Base-by-base conservation (phyloP, 2,888 invertebrate species). In the Pseudococcus longispinus region DNA sequence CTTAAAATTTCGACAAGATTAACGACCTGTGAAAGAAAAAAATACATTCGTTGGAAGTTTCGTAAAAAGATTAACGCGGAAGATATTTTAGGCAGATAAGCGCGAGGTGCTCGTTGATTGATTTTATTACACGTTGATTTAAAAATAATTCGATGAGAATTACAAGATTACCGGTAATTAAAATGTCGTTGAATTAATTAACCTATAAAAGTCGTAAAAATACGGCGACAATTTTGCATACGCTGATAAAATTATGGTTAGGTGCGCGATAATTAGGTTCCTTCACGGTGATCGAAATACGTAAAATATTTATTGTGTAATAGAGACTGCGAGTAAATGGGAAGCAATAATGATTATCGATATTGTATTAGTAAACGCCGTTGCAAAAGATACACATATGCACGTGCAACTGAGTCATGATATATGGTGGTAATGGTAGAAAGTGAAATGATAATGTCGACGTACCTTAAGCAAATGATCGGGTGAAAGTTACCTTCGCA, bases 401-500 rank as follows among this genome's bases (percentile, higher is more conserved):
- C 77, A 42, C 77, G 20, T 42, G 20, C 70, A 74, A 29, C 20
- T 32, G 37, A 77, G 77, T 77, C 77, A 77, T 37, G 77, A 77
- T 77, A 77, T 77, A 77, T 77, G 77, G 77, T 77, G 32, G 37
- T 77, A 77, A 77, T 77, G 32, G 18, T 77, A 77, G 77, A 77
- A 77, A 77, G 77, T 77, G 77, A 77, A 77, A 77, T 77, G 77
- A 37, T 37, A 77, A 77, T 77, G 77, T 77, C 77, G 32, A 29
- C 32, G 70, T 70, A 70, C 70, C 70, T 70, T 70, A 70, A 70
- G 29, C 70, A 70, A 70, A 70, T 70, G 70, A 70, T 65, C 32
- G 85, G 74, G 85, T 85, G 85, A 85, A 85, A 85, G 85, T 85
- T 85, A 85, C 85, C 85, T 85, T 37, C 37, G 37, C 37, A 60